Percentiles rank a stretch among this genome's conserved stretches.
phyloP scores from a whole-genome alignment of 1,140 invertebrate species.

The Helicoverpa armigera region DNA sequence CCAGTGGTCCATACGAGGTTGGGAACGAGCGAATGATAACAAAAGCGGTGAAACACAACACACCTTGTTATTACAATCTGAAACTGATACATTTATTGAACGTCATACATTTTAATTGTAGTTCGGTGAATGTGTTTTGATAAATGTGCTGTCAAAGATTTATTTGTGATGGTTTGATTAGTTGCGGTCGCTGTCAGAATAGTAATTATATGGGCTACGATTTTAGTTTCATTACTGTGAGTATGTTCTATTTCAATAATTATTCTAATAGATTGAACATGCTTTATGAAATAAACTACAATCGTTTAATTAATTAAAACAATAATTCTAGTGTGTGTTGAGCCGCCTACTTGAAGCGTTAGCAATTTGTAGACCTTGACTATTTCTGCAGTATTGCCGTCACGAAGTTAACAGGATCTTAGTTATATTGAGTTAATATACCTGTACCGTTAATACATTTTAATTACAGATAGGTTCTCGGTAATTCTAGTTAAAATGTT shows the following conservation, averaged over 20 bases:
- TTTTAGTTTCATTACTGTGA: background rate
- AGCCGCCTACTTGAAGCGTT: no score
- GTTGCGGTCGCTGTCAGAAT: background rate
- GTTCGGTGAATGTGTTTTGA: constrained; percentile 12
- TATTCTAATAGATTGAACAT: background rate
- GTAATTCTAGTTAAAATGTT: no score
- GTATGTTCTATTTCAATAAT: background rate
- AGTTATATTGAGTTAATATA: no score
- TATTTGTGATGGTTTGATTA: constrained; percentile 3
- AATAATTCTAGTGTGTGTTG: no score
- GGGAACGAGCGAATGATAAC: constrained; percentile 73
- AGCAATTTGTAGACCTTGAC: no score
- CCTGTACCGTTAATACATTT: no score
- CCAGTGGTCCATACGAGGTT: constrained; percentile 67
- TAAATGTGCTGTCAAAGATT: background rate
- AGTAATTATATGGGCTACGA: background rate
- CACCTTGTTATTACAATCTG: constrained; percentile 71
- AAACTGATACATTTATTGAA: constrained; percentile 60
- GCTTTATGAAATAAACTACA: no score
- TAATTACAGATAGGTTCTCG: no score
- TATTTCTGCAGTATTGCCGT: no score
- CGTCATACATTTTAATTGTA: constrained; percentile 59
- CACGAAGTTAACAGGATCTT: no score
- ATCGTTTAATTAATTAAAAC: no score
- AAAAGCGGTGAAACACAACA: constrained; percentile 64